These are phyloP conservation scores for Tenualosa ilisha DNA, from an alignment of 2,797 vertebrate genomes.

Conservation along the genomic window DNA sequence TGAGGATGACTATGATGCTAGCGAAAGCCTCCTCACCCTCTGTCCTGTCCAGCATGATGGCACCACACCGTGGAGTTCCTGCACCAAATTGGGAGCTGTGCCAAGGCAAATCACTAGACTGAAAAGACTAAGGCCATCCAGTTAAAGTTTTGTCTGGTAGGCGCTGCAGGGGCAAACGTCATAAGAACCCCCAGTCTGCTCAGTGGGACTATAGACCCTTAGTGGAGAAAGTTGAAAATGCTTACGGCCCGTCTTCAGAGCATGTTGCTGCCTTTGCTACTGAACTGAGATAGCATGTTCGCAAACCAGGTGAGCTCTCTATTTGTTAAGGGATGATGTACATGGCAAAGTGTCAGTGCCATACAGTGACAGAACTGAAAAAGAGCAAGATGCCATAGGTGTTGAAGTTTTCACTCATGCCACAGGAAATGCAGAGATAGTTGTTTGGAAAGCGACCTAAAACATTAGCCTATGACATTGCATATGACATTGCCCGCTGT, in stretches of 20 bases:
- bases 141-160: slow-evolving; percentile 33
- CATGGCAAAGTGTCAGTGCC: slow-evolving; percentile 45
- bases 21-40: too few relatives aligned
- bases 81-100: too few relatives aligned
- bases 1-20: too few relatives aligned
- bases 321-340: slow-evolving; percentile 48
- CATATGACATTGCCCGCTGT: slow-evolving; percentile 40
- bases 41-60: too few relatives aligned
- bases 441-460: slow-evolving; percentile 24
- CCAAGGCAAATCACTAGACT: too few relatives aligned
- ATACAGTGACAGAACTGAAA: slow-evolving; percentile 39
- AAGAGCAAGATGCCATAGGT: slow-evolving; percentile 42
- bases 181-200: slow-evolving; percentile 38
- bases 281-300: slow-evolving; percentile 40
- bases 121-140: slow-evolving; percentile 30
- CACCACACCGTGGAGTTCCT: too few relatives aligned
- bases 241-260: slow-evolving; percentile 44
- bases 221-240: slow-evolving; percentile 43
- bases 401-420: slow-evolving; percentile 51
- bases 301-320: slow-evolving; percentile 32
- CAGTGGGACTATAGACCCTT: slow-evolving; percentile 38
- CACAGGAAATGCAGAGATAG: slow-evolving; percentile 32
- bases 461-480: slow-evolving; percentile 43
- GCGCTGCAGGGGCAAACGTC: slow-evolving; percentile 34
- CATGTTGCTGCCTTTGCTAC: slow-evolving; percentile 44